Evolutionary conservation across 2,797 vertebrate species (phyloP), one percentile per base, ranked within the genome.

Genomic region (Chrosomus eos): DNA sequence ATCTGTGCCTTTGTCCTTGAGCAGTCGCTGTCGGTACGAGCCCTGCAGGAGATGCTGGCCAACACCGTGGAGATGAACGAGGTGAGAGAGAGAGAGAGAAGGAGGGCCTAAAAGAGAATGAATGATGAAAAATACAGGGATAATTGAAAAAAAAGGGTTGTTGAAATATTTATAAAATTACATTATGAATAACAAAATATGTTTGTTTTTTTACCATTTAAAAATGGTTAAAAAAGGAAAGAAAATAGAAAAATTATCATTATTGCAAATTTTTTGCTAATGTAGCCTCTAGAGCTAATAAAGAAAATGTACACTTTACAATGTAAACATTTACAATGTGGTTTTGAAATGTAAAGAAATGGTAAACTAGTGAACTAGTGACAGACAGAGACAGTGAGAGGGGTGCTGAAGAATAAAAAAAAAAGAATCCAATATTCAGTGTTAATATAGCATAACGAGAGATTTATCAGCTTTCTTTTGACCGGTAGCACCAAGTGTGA

Each of bases 1-100:
- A 96, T 98, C 89, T 98, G 97, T 80, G 92, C 93, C 91, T 96
- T 98, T 82, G 91, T 95, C 82, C 91, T 98, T 95, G 97, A 97
- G 93, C 97, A 98, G 94, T 98, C 97, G 8, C 94, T 98, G 81
- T 98, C 97, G 0, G 97, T 98, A 4, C 95, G 97, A n/a, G 97
- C 97, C 45, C 92, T 98, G 88, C 97, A 97, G 92, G 97, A 98
- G 94, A 98, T 98, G 97, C 89, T 98, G 93, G 97, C 97, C 84
- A 98, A 97, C 91, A 97, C 93, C 0, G 95, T 97, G 91, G 97
- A 98, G 70, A 95, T 96, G 78, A 95, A 90, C 0, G 97, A 97
- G 94, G 97, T 98, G 91, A 92, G 93, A 36, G 36, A 5, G 51
- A n/a, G 11, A 7, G 58, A 14, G 45, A 48, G 45, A 48, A 68